These are phyloP conservation scores for Lasiurus borealis DNA, from an alignment of 2,113 vertebrate genomes.

Conservation along the genomic window DNA sequence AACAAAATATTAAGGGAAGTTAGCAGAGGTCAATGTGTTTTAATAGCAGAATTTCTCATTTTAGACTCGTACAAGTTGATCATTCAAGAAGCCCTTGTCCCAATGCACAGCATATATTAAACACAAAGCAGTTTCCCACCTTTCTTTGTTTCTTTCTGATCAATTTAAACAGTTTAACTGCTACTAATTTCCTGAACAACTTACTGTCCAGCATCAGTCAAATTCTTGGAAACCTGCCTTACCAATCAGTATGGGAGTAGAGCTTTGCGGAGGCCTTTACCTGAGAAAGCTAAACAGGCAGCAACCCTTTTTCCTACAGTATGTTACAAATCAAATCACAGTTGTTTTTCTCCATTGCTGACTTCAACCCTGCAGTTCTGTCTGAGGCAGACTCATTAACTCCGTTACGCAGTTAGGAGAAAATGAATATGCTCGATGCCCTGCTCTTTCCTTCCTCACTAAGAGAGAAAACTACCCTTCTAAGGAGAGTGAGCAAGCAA, in stretches of 20 bases:
- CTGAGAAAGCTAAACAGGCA: background rate
- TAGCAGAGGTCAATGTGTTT: background rate
- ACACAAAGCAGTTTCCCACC: background rate
- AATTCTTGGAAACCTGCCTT: background rate
- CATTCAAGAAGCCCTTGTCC: background rate
- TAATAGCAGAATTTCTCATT: background rate
- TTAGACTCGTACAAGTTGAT: background rate
- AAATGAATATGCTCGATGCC: background rate
- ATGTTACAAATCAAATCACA: background rate
- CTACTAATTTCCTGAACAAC: background rate
- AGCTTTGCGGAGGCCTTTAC: background rate
- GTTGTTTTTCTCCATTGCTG: conserved; percentile 15
- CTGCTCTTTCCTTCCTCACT: background rate
- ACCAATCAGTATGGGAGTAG: background rate
- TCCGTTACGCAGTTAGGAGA: background rate
- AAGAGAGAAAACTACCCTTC: background rate
- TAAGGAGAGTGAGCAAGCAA: background rate
- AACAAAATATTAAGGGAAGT: background rate
- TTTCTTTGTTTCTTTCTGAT: conserved; percentile 28
- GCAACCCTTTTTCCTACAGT: background rate
- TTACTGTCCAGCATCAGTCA: background rate
- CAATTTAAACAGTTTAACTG: background rate
- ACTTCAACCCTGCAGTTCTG: background rate
- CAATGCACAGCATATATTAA: background rate
- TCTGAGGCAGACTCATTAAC: background rate